A percentile compares a stretch with the other conserved stretches of the same genome.
These are phyloP conservation scores for Spondyliosoma cantharus DNA, from an alignment of 2,797 vertebrate genomes.

Conservation along the genomic window DNA sequence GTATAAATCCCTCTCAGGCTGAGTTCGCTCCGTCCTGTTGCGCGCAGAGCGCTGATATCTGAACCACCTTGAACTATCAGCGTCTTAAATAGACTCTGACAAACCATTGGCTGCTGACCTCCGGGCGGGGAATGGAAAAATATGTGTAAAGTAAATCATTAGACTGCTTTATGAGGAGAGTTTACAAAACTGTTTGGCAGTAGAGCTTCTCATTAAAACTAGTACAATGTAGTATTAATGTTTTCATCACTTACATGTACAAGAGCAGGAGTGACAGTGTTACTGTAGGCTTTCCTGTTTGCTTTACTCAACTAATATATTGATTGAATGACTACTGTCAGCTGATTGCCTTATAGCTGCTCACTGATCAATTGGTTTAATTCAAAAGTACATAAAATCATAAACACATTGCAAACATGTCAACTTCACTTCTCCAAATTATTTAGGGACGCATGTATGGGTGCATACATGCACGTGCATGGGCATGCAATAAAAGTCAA, in stretches of 20 bases:
- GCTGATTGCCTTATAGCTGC: neutral
- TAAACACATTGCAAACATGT: neutral
- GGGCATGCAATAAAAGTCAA: no score
- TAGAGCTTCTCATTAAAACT: neutral
- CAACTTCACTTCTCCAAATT: no score
- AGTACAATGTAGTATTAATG: neutral
- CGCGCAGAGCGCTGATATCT: constrained; percentile 69
- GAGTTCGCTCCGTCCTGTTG: constrained; percentile 53
- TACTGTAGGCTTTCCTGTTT: neutral
- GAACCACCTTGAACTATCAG: constrained; percentile 72
- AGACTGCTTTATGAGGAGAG: constrained; percentile 43
- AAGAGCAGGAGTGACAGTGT: neutral
- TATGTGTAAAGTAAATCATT: constrained; percentile 70
- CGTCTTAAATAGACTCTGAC: constrained; percentile 82
- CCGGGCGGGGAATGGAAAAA: constrained; percentile 74
- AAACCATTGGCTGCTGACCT: constrained; percentile 73
- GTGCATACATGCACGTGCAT: no score
- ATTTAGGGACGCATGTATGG: no score
- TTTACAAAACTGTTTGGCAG: neutral
- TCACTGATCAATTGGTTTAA: neutral
- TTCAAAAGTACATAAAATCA: neutral
- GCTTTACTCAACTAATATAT: neutral
- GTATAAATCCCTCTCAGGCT: neutral
- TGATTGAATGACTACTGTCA: neutral
- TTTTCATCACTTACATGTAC: neutral